Base-by-base conservation (phyloP, 2,797 vertebrate species). In the Buphagus erythrorhynchus region DNA sequence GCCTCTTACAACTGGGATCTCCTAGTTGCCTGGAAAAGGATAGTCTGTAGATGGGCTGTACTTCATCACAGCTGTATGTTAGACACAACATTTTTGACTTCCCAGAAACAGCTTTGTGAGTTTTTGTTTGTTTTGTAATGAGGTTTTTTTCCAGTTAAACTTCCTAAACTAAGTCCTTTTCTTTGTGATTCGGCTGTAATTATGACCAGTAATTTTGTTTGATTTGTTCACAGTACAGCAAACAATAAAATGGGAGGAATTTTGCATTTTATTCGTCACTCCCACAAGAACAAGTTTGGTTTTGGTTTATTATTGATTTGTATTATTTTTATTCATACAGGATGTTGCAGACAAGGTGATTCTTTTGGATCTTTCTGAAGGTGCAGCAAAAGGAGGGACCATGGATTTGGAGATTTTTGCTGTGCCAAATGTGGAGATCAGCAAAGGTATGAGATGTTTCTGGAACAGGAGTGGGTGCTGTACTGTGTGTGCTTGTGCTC, bases 391-490 rank as follows among this genome's bases (percentile, higher is more conserved):
- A 97, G 98, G 99, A 74, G 99, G 99, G 33, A 98, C 97, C 11
- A 98, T 98, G 96, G 99, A 99, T 91, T 97, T 99, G 31, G 99
- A 99, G 89, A 99, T 99, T 79, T 99, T 99, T 97, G 97, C 40
- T 67, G 95, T 99, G 76, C 99, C 99, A 16, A 98, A 99, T n/a
- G 99, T 99, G 33, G 98, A 99, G 86, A 98, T 99, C 38, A 99
- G 98, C 94, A 99, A 97, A 99, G 99, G 99, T 99, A 96, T 25
- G 35, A 28, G 25, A 17, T 36, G 35, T 71, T 72, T 54, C 49
- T 92, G 65, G 65, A 94, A 6, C 40, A 51, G 43, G 48, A 71
- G 22, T 1, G 3, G 57, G 13, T 71, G 16, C 73, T 72, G n/a
- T 74, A 7, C 31, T 67, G 10, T 43, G 10, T 51, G 29, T 79